These are phyloP conservation scores for Nysson spinosus DNA, from an alignment of 2,888 invertebrate genomes.

Conservation along the genomic window DNA sequence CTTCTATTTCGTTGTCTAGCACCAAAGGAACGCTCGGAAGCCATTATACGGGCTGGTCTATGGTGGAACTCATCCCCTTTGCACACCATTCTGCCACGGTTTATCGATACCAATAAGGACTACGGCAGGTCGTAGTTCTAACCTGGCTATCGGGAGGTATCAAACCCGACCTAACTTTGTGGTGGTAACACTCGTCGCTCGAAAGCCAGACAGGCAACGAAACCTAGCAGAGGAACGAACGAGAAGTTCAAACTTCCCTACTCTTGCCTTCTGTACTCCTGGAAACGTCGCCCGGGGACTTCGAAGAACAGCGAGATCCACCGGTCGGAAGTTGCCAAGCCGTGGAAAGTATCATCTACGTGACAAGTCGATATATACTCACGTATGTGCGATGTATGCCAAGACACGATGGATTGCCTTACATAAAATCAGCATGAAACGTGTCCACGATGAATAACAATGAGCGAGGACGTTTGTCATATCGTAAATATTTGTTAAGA, in stretches of 20 bases:
- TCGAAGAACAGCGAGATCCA: slow-evolving; percentile 40
- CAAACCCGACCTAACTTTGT: slow-evolving; percentile 37
- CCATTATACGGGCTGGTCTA: slow-evolving; percentile 53
- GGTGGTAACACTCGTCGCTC: slow-evolving; percentile 14
- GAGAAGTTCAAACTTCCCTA: slow-evolving; percentile 44
- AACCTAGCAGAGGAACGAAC: neutral
- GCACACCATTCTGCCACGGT: slow-evolving; percentile 43
- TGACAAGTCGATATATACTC: slow-evolving; percentile 44
- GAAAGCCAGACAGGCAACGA: slow-evolving; percentile 18
- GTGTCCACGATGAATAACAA: slow-evolving; percentile 10
- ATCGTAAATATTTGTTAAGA: too few species aligned
- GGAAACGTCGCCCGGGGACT: slow-evolving; percentile 54
- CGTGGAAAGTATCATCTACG: slow-evolving; percentile 44
- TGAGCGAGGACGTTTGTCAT: slow-evolving; percentile 16
- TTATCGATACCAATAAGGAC: slow-evolving; percentile 70
- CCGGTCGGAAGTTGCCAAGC: slow-evolving; percentile 46
- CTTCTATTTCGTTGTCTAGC: neutral
- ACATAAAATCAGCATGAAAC: too few species aligned
- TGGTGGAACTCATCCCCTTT: slow-evolving; percentile 8
- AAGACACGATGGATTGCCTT: slow-evolving; percentile 2
- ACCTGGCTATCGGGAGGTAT: slow-evolving; percentile 45
- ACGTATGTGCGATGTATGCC: neutral
- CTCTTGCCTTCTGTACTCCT: slow-evolving; percentile 35
- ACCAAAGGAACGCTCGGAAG: slow-evolving; percentile 31
- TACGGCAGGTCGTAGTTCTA: slow-evolving; percentile 44